phyloP scores from a whole-genome alignment of 2,113 vertebrate genomes.

The Haliaeetus leucogaster region DNA sequence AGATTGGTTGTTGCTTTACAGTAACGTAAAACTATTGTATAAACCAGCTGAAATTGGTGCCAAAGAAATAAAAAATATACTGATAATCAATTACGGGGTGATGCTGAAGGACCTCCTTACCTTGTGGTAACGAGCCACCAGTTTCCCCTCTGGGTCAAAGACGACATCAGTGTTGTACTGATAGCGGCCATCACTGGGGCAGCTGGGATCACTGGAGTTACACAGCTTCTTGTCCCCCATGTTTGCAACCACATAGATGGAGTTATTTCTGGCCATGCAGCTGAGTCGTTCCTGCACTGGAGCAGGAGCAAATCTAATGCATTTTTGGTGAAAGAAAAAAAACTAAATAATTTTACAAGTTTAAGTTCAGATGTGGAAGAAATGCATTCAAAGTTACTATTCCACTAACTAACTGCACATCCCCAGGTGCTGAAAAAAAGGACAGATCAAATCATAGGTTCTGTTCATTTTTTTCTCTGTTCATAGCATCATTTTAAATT shows the following conservation, averaged over 20 bases:
- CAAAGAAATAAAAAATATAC: background rate
- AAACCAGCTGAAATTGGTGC: background rate
- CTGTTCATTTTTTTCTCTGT: background rate
- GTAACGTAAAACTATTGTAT: background rate
- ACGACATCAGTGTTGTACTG: too few species aligned
- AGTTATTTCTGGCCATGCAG: too few species aligned
- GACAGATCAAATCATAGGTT: background rate
- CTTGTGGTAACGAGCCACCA: too few species aligned
- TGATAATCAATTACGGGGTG: background rate
- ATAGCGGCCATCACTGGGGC: too few species aligned
- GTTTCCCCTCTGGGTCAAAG: too few species aligned
- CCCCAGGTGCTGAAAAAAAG: background rate
- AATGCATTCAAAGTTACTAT: background rate
- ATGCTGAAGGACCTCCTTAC: background rate
- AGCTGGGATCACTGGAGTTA: too few species aligned
- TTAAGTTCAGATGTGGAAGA: background rate
- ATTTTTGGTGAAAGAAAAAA: background rate
- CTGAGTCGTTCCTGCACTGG: background rate
- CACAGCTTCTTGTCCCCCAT: too few species aligned
- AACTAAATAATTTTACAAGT: background rate
- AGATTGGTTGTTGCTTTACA: background rate
- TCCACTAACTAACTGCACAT: background rate
- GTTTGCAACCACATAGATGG: too few species aligned
- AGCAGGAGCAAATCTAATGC: conserved; percentile 20
- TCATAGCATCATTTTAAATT: background rate